Evolutionary conservation across 2,113 vertebrate genomes (phyloP).

Genomic region (Athene cunicularia): DNA sequence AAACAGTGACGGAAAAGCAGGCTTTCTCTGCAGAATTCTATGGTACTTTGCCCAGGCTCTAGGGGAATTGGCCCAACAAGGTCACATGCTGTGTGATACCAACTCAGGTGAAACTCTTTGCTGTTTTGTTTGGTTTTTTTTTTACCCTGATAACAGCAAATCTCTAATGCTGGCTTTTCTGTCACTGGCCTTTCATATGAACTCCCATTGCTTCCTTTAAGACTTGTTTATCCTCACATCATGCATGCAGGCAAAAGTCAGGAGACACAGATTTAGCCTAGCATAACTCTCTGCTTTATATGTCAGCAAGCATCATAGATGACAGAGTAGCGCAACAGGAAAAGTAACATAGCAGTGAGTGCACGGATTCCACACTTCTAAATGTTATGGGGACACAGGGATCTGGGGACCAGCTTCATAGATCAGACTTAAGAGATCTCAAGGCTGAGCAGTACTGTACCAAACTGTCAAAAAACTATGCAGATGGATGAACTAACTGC

Average conservation of each 20-base stretch:
- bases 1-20: background rate
- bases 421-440: background rate
- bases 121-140: background rate
- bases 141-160: background rate
- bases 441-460: background rate
- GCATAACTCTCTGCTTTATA: background rate
- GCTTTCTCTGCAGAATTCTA: background rate
- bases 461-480: background rate
- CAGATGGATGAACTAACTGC: background rate
- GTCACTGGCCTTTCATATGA: background rate
- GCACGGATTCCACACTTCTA: background rate
- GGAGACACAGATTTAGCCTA: background rate
- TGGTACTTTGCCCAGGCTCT: background rate
- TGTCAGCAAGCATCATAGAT: background rate
- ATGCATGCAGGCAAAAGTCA: background rate
- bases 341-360: background rate
- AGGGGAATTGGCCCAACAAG: background rate
- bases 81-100: background rate
- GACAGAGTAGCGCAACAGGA: background rate
- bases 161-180: background rate
- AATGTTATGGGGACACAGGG: background rate
- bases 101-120: background rate
- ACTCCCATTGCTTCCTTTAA: background rate
- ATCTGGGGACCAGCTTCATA: background rate
- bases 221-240: background rate